Evolutionary conservation across 2,888 invertebrate species (phyloP), one percentile per base, ranked within the genome.

Genomic region (Amblyjoppa proteus): DNA sequence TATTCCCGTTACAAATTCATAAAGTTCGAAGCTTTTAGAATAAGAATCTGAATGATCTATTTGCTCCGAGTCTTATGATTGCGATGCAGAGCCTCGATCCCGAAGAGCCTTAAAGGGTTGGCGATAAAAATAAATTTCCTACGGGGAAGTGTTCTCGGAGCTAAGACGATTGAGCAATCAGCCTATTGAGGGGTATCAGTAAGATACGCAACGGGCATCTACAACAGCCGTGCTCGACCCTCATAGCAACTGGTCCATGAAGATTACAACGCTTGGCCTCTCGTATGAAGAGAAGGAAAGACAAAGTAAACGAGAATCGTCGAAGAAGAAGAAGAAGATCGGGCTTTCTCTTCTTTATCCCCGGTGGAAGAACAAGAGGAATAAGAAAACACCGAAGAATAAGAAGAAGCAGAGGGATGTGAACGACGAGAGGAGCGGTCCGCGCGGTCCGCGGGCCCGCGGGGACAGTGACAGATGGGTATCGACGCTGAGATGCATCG

Each of bases 401-500:
- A 85, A 88, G 70, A 84, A 85, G 77, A 83, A 31, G 75, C 74
- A 53, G 79, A 78, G 69, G 73, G 58, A 73, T 49, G 77, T 75
- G 84, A 73, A 74, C 75, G 81, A 74, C 58, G 71, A 81, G 79
- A 74, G 64, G 71, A 81, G 79, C 76, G 75, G 83, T 74, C 79
- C 84, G 81, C 81, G 82, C 78, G 83, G 78, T 71, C 64, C 81
- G 77, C 61, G 83, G 79, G 84, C 88, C 85, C 83, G 79, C 84
- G 88, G 83, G 90, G 94, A 94, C 94, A 94, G 92, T 94, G 94
- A 94, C 94, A 94, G 94, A 94, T 94, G 94, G 91, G 92, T 92
- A 94, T 94, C 94, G 94, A 91, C 90, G 88, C 90, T 89, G 92
- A 94, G 94, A 94, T 94, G 93, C 94, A 94, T 94, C 94, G 94